Evolutionary conservation across 2,888 invertebrate species (phyloP), one percentile per base, ranked within the genome.

Genomic region (Andrena chrysosceles): DNA sequence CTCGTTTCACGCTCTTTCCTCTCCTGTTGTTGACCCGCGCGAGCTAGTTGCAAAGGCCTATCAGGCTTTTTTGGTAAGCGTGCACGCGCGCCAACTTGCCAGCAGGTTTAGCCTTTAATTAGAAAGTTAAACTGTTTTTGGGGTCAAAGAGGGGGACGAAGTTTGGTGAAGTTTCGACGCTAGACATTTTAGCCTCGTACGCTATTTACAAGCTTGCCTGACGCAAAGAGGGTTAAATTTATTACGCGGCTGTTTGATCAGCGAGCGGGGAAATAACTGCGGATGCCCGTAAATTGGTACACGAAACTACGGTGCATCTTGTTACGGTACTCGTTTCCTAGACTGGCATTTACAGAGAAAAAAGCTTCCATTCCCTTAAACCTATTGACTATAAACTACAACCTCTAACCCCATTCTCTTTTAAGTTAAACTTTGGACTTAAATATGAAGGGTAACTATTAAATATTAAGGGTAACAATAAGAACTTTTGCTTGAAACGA

Each of bases 31-130:
- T 16, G 49, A 66, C 23, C 35, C 31, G 26, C 29, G 5, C 16
- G 54, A 31, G 31, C 42, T 7, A 52, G 52, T 33, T 33, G 52
- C 69, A 56, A 42, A 49, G 35, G 68, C 16, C 59, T 54, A 56
- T 23, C 35, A 16, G 52, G 23, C 29, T 60, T 69, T 77, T 77
- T 69, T 48, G n/a, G 29, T 23, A 7, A n/a, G 10, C 20, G 54
- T 67, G 63, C 42, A 29, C 52, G 35, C 26, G 75, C 49, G 16
- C 29, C 62, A 81, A 81, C 62, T 86, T 81, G 48, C 52, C 29
- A 59, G 78, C n/a, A 86, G 89, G 87, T 87, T 89, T 49, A 72
- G 67, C 69, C 87, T 88, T 88, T 88, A 88, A 88, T 88, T 87
- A 89, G 81, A 83, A 89, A 88, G 89, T 88, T 89, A 84, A 79